Conservation (phyloP, 92 coral and sea anemone species). For the Diadumene lineata region DNA sequence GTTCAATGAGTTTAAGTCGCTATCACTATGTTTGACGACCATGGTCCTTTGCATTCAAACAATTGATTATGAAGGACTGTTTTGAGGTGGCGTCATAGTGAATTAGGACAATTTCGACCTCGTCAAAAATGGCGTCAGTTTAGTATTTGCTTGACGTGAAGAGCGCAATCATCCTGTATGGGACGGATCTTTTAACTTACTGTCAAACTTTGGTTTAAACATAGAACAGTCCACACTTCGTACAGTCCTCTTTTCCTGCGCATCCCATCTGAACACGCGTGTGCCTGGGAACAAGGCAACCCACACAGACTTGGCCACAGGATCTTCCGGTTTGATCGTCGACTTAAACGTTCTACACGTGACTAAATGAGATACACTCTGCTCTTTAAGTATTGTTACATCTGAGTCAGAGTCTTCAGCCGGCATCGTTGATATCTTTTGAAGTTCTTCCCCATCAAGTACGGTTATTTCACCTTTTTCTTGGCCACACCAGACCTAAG, state of each 20-base stretch:
- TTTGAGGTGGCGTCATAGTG: too few relatives aligned
- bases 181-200: slow-evolving; percentile 51
- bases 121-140: too few relatives aligned
- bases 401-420: slow-evolving; percentile 91
- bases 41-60: too few relatives aligned
- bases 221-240: slow-evolving; percentile 92
- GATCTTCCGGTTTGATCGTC: slow-evolving; percentile 35
- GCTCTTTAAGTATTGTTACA: slow-evolving; percentile 62
- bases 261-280: slow-evolving; percentile 96
- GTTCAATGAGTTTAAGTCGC: too few relatives aligned
- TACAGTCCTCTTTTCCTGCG: slow-evolving; percentile 84
- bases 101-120: too few relatives aligned
- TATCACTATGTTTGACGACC: too few relatives aligned
- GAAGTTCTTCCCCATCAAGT: slow-evolving; percentile 82
- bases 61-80: too few relatives aligned
- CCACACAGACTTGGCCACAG: slow-evolving; percentile 85
- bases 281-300: slow-evolving; percentile 97
- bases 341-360: slow-evolving; percentile 82
- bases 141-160: too few relatives aligned
- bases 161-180: neutral
- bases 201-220: slow-evolving; percentile 84
- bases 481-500: slow-evolving; percentile 99
- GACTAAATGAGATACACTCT: slow-evolving; percentile 91
- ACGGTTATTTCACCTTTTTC: slow-evolving; percentile 86
- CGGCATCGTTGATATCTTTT: slow-evolving; percentile 70